A percentile compares a stretch with the other conserved stretches of the same genome.
These are phyloP conservation scores for Echinops telfairi DNA, from an alignment of 2,113 vertebrate species.

Conservation along the genomic window DNA sequence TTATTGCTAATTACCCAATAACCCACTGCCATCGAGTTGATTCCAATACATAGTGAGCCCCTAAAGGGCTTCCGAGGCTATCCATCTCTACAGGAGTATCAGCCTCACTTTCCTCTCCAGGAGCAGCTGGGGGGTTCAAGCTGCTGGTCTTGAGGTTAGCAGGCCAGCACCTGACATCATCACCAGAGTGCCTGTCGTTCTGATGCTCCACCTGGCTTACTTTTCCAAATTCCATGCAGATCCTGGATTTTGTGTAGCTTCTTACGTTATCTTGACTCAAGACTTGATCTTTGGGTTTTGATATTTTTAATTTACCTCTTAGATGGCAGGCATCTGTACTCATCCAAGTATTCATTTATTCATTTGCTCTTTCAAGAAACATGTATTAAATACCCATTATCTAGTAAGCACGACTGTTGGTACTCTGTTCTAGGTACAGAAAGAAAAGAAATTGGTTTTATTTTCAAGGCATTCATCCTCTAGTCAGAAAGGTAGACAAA, in stretches of 20 bases:
- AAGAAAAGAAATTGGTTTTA: not conserved
- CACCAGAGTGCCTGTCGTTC: not conserved
- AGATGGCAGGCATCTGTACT: not conserved
- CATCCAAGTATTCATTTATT: not conserved
- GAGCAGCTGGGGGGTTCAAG: no score
- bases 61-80: no score
- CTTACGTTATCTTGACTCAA: constrained; percentile 18
- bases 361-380: constrained; percentile 28
- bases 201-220: not conserved
- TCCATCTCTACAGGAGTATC: no score
- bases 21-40: no score
- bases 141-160: no score
- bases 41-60: no score
- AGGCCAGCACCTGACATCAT: no score
- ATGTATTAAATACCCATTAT: not conserved
- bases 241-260: not conserved
- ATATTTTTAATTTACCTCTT: constrained; percentile 26
- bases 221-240: not conserved
- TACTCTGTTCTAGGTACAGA: not conserved
- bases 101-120: no score
- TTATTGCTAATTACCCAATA: no score
- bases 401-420: not conserved
- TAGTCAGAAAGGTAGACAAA: not conserved
- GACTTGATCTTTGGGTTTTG: not conserved
- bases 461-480: not conserved